A percentile compares a stretch with the other conserved stretches of the same genome.
These are phyloP conservation scores for Zaprionus gabonicus DNA, from an alignment of 1,140 invertebrate genomes.

Conservation along the genomic window DNA sequence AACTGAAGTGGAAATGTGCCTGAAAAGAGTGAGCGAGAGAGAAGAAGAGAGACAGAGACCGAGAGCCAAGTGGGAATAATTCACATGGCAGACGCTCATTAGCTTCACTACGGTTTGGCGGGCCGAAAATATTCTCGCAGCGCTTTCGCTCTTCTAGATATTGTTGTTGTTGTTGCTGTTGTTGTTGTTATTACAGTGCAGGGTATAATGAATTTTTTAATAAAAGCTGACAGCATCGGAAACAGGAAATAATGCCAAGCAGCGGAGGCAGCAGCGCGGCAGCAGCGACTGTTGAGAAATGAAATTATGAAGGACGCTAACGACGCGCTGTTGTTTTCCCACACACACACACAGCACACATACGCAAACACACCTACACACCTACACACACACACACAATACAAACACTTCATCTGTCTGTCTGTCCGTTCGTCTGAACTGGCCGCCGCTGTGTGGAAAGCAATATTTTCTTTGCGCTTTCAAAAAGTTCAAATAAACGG, in stretches of 20 bases:
- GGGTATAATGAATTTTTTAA: conserved; percentile 72
- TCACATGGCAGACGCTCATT: not conserved
- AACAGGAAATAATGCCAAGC: conserved; percentile 49
- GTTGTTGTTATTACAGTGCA: conserved; percentile 32
- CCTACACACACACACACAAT: not conserved
- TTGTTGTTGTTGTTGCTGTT: not conserved
- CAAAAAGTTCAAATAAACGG: conserved; percentile 64
- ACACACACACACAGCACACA: conserved; percentile 24
- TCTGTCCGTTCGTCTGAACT: not conserved
- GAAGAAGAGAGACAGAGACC: too few relatives aligned
- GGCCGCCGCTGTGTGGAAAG: conserved; percentile 5
- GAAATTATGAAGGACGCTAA: conserved; percentile 35
- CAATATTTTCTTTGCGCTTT: conserved; percentile 46
- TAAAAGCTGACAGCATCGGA: conserved; percentile 56
- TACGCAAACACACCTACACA: not conserved
- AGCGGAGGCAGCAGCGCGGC: not conserved
- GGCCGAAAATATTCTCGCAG: not conserved
- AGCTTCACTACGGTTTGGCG: not conserved
- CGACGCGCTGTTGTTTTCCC: conserved; percentile 29
- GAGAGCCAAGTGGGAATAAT: not conserved
- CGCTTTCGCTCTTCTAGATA: conserved; percentile 5
- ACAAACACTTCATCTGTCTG: conserved; percentile 12
- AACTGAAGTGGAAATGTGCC: not conserved
- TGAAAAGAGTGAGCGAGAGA: too few relatives aligned
- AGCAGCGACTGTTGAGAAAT: conserved; percentile 21